Conservation (phyloP, 2,113 vertebrate species). For the Cryptoleucopteryx plumbea region DNA sequence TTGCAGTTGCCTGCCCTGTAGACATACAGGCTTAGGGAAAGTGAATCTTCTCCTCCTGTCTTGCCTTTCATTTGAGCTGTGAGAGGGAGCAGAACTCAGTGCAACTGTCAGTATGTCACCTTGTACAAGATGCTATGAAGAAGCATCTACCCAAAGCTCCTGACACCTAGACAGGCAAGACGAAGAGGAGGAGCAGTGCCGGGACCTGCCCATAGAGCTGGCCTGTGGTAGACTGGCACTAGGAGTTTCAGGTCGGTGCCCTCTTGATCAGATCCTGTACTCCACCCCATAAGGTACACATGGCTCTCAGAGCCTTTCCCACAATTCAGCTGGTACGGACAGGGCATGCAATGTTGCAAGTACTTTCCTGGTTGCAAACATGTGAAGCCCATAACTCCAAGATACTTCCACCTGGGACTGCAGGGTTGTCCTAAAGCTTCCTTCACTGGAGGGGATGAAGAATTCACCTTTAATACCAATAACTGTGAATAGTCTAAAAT, state of each 20-base stretch:
- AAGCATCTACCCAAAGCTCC: not conserved
- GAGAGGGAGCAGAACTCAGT: not conserved
- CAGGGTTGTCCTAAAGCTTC: not conserved
- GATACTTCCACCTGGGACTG: not conserved
- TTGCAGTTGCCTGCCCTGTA: not conserved
- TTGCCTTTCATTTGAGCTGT: not conserved
- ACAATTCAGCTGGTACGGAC: not conserved
- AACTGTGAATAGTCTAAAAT: not conserved
- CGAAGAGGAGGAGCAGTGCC: not conserved
- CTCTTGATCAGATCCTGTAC: not conserved
- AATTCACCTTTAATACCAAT: not conserved
- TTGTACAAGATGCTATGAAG: not conserved
- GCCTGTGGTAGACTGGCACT: not conserved
- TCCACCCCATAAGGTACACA: accelerated
- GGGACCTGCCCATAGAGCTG: not conserved
- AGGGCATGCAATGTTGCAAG: not conserved
- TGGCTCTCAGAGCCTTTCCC: not conserved
- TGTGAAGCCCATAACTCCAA: not conserved
- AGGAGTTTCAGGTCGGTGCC: not conserved
- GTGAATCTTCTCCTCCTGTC: not conserved
- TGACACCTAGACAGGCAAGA: not conserved
- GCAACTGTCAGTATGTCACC: not conserved
- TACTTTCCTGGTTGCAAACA: not conserved
- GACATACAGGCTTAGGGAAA: not conserved
- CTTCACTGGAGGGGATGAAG: not conserved